phyloP scores from a whole-genome alignment of 2,797 vertebrate genomes.

The Clarias pachynema region DNA sequence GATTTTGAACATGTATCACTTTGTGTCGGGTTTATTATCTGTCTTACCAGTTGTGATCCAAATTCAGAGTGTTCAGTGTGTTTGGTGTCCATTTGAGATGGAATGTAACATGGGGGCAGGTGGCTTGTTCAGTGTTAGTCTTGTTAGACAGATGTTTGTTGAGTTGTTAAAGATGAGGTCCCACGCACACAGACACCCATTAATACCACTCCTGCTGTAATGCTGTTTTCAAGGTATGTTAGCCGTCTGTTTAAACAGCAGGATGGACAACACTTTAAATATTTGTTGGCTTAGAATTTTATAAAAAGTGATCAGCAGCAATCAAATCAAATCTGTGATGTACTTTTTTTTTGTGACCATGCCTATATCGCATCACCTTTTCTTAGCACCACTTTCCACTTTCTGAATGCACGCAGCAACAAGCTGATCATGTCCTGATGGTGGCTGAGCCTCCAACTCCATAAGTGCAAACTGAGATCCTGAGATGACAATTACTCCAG shows the following conservation, averaged over 20 bases:
- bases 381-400: neutral
- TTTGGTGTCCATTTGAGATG: conserved; percentile 40
- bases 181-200: neutral
- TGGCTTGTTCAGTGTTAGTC: conserved; percentile 24
- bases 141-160: conserved; percentile 37
- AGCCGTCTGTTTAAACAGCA: neutral
- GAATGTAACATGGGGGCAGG: conserved; percentile 36
- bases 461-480: neutral
- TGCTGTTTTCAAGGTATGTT: neutral
- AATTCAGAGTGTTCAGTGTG: conserved; percentile 25
- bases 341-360: neutral
- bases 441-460: neutral
- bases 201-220: neutral
- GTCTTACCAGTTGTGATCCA: conserved; percentile 28
- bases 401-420: neutral
- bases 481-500: neutral
- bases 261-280: neutral
- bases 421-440: neutral
- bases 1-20: neutral
- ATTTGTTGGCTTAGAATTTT: neutral
- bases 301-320: neutral
- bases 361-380: neutral
- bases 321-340: neutral
- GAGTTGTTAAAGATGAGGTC: conserved; percentile 10
- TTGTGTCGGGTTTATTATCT: neutral